Evolutionary conservation across 2,113 vertebrate species (phyloP), one percentile per base, ranked within the genome.

Genomic region (Tapirus terrestris): DNA sequence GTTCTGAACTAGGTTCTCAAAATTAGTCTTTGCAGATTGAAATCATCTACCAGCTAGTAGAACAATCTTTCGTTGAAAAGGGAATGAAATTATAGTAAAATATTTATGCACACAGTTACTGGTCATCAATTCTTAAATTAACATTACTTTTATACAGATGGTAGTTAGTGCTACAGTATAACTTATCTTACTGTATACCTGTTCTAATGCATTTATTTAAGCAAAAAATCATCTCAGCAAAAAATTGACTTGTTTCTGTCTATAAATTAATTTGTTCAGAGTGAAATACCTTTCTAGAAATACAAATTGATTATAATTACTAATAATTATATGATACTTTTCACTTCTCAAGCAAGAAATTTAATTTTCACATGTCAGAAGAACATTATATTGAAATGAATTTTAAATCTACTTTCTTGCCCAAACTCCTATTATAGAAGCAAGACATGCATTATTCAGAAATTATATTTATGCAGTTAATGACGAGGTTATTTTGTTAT

Each of bases 321-420:
- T 45, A 90, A 45, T 58, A 48, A 4, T 53, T 80, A 72, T 17
- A 65, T 81, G 63, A 67, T 56, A 77, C 20, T 95, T 95, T 93
- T 82, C 29, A 87, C 43, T 93, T 95, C 43, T 86, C 25, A 90
- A 96, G n/a, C 10, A 91, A 43, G 77, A 94, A 81, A 72, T 86
- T 95, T 91, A 97, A 89, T 84, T 94, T 89, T 56, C 73, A 94
- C 29, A 79, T 4, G 5, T 87, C 51, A 93, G 31, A 33, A 85
- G 60, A 67, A 93, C 5, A 72, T 29, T 58, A 31, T 87, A 36
- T 39, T 93, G 31, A 87, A 77, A 91, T 79, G 2, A 90, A 94
- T 70, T 95, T 95, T 81, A 45, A 86, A 76, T 76, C 36, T 61
- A 73, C 18, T 75, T 95, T 81, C 39, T 53, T 77, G 33, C 13